Conservation (phyloP, 2,797 vertebrate genomes). For the Sciaenops ocellatus region DNA sequence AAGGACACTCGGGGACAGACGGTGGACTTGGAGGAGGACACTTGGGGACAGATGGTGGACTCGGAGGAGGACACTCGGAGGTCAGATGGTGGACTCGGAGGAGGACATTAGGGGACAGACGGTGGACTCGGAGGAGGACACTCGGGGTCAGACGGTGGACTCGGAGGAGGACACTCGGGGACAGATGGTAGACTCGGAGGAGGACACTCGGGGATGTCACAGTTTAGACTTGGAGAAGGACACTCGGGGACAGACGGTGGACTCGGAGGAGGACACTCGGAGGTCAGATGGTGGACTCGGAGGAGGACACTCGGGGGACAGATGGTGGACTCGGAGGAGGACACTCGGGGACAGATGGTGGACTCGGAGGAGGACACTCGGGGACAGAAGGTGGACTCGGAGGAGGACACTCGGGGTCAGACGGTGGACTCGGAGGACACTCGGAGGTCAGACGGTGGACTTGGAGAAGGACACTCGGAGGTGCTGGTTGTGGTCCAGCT, state of each 20-base stretch:
- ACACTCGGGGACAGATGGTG: not conserved
- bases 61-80: not conserved
- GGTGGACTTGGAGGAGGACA: not conserved
- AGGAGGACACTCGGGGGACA: conserved; percentile 92
- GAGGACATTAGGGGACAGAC: not conserved
- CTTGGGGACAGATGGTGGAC: not conserved
- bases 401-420: too few relatives aligned
- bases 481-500: conserved; percentile 92
- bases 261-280: not conserved
- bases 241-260: not conserved
- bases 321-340: not conserved
- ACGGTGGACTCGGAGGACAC: too few relatives aligned
- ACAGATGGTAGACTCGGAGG: not conserved
- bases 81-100: not conserved
- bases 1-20: not conserved
- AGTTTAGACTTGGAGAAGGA: too few relatives aligned
- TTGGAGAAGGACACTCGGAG: conserved; percentile 95
- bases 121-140: not conserved
- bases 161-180: not conserved
- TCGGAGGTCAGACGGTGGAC: conserved; percentile 81
- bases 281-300: conserved; percentile 67
- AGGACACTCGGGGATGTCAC: not conserved
- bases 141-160: not conserved
- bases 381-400: too few relatives aligned
- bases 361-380: not conserved